Conservation (phyloP, 2,113 vertebrate genomes). For the Otolemur garnettii region DNA sequence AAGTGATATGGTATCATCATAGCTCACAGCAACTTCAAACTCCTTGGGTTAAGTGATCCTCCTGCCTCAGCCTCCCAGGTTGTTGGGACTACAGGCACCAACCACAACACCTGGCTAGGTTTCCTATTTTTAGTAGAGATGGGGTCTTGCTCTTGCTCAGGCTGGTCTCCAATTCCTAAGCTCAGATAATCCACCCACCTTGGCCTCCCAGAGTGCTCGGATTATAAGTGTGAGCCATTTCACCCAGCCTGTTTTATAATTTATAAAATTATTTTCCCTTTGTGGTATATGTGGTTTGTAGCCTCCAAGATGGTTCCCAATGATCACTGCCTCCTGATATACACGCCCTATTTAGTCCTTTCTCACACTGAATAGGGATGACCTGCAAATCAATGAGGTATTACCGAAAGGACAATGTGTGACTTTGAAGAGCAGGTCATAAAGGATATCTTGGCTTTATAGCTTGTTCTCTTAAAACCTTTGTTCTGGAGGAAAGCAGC, state of each 20-base stretch:
- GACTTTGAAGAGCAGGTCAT: background rate
- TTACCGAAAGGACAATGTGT: background rate
- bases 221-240: no score
- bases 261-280: background rate
- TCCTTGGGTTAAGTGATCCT: no score
- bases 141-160: no score
- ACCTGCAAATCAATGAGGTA: background rate
- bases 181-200: no score
- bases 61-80: no score
- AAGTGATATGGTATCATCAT: no score
- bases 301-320: background rate
- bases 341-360: background rate
- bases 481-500: background rate
- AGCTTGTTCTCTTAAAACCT: background rate
- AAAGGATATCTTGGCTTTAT: background rate
- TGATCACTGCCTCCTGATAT: background rate
- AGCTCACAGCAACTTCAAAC: no score
- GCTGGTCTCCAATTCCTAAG: no score
- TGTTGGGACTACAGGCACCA: no score
- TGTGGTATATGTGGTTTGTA: background rate
- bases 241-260: background rate
- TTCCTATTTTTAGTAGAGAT: no score
- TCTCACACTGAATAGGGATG: background rate
- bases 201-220: no score
- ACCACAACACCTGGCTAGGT: no score